phyloP scores from a whole-genome alignment of 1,140 invertebrate species.

The Pentalonia nigronervosa region DNA sequence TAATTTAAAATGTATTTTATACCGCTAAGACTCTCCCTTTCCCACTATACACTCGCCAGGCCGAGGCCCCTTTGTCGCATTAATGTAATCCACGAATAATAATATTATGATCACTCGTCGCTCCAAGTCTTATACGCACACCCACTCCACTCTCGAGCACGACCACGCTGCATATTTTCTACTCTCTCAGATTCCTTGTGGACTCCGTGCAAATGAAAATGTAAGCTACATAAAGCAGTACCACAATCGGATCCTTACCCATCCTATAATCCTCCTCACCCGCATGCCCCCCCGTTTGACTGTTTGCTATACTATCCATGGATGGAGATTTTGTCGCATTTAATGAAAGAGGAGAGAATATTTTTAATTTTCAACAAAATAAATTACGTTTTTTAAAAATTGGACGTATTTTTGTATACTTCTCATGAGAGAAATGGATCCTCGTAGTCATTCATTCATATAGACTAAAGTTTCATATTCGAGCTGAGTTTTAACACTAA shows the following conservation, averaged over 20 bases:
- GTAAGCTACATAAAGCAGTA: neutral
- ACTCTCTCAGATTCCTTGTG: neutral
- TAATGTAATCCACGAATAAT: neutral
- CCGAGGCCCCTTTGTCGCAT: neutral
- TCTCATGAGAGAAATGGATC: neutral
- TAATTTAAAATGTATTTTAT: constrained; percentile 20
- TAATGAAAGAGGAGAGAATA: neutral
- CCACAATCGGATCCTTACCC: neutral
- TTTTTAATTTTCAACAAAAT: neutral
- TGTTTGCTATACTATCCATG: neutral
- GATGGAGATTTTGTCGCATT: neutral
- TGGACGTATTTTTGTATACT: neutral
- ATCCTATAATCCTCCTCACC: neutral
- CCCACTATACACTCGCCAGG: neutral
- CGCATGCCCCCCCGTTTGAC: neutral
- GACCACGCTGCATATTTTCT: neutral
- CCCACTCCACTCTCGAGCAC: neutral
- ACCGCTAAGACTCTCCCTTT: neutral
- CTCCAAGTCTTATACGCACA: neutral
- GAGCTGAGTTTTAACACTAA: neutral
- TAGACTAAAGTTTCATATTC: neutral
- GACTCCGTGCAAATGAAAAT: neutral
- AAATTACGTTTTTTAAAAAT: neutral
- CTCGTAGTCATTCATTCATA: neutral
- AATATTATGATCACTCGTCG: neutral